phyloP scores from a whole-genome alignment of 2,113 vertebrate genomes.

The Monarcha castaneiventris region DNA sequence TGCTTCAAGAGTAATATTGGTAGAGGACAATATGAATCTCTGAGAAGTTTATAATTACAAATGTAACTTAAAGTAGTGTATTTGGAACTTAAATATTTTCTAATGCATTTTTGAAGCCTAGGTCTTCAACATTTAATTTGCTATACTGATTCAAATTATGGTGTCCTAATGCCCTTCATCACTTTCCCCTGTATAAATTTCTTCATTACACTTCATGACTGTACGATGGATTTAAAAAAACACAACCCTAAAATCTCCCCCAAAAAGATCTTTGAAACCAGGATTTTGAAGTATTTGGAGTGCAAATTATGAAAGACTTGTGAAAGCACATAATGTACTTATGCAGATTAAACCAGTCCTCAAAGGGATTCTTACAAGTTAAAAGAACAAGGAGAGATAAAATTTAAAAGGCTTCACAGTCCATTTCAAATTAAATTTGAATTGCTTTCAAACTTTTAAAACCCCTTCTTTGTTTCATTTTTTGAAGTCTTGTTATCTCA shows the following conservation, averaged over 20 bases:
- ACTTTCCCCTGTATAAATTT: background rate
- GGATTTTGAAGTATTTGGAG: conserved; percentile 4
- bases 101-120: background rate
- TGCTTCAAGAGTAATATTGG: background rate
- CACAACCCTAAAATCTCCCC: background rate
- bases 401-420: background rate
- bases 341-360: conserved; percentile 40
- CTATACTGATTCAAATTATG: background rate
- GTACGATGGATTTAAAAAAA: background rate
- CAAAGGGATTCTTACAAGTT: background rate
- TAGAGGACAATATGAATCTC: background rate
- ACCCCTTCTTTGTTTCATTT: conserved; percentile 9
- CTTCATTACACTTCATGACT: conserved; percentile 11
- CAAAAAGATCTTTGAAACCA: background rate
- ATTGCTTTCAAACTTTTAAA: conserved; percentile 36
- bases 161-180: background rate
- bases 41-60: background rate
- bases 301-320: background rate
- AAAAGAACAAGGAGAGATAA: conserved; percentile 5
- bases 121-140: background rate
- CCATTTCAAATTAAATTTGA: conserved; percentile 38
- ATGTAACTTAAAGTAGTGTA: background rate
- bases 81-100: background rate
- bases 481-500: conserved; percentile 2
- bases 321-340: conserved; percentile 1